Base-by-base conservation (phyloP, 1,140 invertebrate genomes). In the Philaenus spumarius region DNA sequence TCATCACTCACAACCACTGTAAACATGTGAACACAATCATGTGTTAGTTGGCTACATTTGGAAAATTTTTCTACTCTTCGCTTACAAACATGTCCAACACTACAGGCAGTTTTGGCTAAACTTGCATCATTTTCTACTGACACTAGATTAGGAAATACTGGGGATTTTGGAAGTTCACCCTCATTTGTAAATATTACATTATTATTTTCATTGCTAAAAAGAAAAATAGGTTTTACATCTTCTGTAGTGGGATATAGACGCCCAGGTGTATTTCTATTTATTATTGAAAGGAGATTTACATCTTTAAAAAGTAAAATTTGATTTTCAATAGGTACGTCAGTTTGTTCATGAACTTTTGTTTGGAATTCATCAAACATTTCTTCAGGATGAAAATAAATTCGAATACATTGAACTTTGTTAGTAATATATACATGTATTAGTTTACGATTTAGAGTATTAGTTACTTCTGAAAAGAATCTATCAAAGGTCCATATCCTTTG, bases 401-500 rank as follows among this genome's bases (percentile, higher is more conserved):
- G 80, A n/a, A 90, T 80, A 6, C 80, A 77, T 60, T 78, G 79
- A 1, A 85, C 83, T 64, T 82, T 83, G 70, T 95, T 92, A 1
- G 93, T 83, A 71, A 90, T 85, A 68, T 95, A 96, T 30, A 96
- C 65, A 66, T 80, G 74, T 15, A 81, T 62, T 14, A 72, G 61
- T 67, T 72, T 76, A 50, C 75, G 65, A 19, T 66, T 66, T 24
- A 80, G 64, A 20, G 81, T 71, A 51, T 70, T 69, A 1, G 75
- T 76, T 5, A 78, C 93, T 72, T 93, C 86, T 0, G 82, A 80
- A 68, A 98, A 98, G 73, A 97, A 97, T 52, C 84, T 80, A 37
- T 97, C 93, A 74, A 97, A 98, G 20, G 81, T 90, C 92, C 93
- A 96, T 67, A 95, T 95, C 67, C 85, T 83, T 47, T 87, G 82